A percentile compares a stretch with the other conserved stretches of the same genome.
These are phyloP conservation scores for Paracentrotus lividus DNA, from an alignment of 53 echinoderm and acorn worm genomes.

Conservation along the genomic window DNA sequence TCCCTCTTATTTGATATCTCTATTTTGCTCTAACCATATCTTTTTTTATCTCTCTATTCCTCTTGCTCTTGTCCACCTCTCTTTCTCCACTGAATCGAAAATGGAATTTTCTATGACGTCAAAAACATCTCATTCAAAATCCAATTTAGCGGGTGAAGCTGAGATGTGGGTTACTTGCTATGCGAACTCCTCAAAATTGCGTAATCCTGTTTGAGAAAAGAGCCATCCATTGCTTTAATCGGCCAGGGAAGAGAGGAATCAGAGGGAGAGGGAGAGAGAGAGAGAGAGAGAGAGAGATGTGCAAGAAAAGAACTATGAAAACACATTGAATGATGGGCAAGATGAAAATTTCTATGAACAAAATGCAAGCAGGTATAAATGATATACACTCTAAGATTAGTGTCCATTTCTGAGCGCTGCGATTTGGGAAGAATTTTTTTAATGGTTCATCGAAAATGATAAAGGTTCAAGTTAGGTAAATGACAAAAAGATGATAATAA, in stretches of 20 bases:
- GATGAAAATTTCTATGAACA: not conserved
- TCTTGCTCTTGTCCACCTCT: too few species aligned
- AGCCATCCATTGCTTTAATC: constrained; percentile 43
- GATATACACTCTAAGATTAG: too few species aligned
- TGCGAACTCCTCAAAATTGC: constrained; percentile 7
- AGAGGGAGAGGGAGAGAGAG: not conserved
- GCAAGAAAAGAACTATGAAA: too few species aligned
- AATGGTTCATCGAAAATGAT: too few species aligned
- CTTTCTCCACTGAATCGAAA: constrained; percentile 56
- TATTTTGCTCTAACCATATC: not conserved
- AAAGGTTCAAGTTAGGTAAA: too few species aligned
- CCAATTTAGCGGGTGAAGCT: constrained; percentile 56
- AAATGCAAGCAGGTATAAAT: not conserved
- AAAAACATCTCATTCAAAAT: constrained; percentile 69
- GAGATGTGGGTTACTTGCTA: constrained; percentile 35
- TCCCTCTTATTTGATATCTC: not conserved
- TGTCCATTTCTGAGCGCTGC: too few species aligned
- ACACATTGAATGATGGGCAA: not conserved
- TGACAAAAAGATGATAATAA: not conserved
- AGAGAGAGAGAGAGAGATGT: too few species aligned
- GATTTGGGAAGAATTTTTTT: too few species aligned
- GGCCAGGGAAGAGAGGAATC: not conserved
- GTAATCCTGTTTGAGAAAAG: constrained; percentile 62
- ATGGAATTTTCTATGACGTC: constrained; percentile 70
- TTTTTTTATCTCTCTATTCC: not conserved